Evolutionary conservation across 2,113 vertebrate species (phyloP).

Genomic region (Scartelaos histophorus): DNA sequence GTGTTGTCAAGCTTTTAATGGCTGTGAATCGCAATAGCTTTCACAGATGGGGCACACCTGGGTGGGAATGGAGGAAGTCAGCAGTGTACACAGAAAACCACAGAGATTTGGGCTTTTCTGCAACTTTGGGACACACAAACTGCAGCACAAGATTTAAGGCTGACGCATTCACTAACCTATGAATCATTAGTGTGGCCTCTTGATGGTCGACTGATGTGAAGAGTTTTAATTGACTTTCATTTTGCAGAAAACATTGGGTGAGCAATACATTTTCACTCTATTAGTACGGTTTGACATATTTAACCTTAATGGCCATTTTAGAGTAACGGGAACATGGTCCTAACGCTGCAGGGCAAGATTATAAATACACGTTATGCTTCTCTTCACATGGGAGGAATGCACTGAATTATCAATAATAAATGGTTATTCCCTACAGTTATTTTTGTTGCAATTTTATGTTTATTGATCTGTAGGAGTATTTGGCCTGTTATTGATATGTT

Average conservation of each 20-base stretch:
- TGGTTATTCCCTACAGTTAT: neutral
- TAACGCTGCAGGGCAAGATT: neutral
- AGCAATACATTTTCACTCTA: conserved; percentile 25
- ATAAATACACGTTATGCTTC: neutral
- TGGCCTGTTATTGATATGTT: neutral
- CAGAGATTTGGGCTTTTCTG: neutral
- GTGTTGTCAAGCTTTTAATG: conserved; percentile 53
- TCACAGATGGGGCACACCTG: conserved; percentile 29
- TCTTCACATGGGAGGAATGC: neutral
- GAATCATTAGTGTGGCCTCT: conserved; percentile 46
- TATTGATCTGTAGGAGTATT: neutral
- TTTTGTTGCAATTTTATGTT: neutral
- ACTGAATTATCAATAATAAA: neutral
- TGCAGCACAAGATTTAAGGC: conserved; percentile 20
- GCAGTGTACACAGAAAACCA: conserved; percentile 2
- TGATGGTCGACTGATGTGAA: conserved; percentile 28
- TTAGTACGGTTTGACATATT: conserved; percentile 15
- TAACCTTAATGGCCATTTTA: conserved; percentile 12
- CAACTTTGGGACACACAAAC: neutral
- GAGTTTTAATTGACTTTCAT: conserved; percentile 52
- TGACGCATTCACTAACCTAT: conserved; percentile 53
- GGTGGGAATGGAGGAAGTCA: conserved; percentile 22
- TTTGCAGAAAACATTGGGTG: conserved; percentile 35
- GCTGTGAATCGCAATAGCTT: conserved; percentile 14
- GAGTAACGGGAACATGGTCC: conserved; percentile 8